Base-by-base conservation (phyloP, 2,113 vertebrate genomes). In the Sturnus vulgaris region DNA sequence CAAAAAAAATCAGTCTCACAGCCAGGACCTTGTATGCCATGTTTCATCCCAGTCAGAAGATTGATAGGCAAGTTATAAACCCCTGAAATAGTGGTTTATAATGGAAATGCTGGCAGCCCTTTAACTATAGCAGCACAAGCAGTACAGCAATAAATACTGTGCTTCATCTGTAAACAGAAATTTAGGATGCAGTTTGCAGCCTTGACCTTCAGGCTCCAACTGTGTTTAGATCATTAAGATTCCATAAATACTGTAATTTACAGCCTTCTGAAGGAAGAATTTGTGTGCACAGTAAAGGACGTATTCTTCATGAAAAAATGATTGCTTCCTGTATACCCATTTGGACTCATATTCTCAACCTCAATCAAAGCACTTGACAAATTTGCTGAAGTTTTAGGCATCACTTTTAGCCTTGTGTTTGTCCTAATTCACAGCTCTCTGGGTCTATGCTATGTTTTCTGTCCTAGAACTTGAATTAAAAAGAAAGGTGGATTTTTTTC, bases 181-280 rank as follows among this genome's bases (percentile, higher is more conserved):
- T 97, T 97, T 96, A 97, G 97, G 96, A 97, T 97, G 86, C 85
- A 95, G 93, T 96, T 97, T 98, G 95, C 85, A 98, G 91, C 95
- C 94, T 96, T 98, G 97, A 98, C 98, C 98, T 99, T 98, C 98
- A 98, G 97, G 95, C 90, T 97, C 93, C 95, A 98, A 97, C 86
- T 97, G 90, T 95, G 95, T 93, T 97, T 97, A 94, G 91, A 96
- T 97, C 95, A 97, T 97, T 96, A 97, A 96, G 95, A 96, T 95
- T 97, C 89, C 93, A 97, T 97, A 97, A 97, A 96, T 95, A 97
- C 96, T 97, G 92, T 96, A 98, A 98, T 98, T 98, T 97, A 97
- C 47, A 95, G 76, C 93, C 87, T 96, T 97, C 94, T 96, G 93
- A 95, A 97, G 93, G 88, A 92, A 96, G 88, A 96, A 81, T 92